A percentile compares a stretch with the other conserved stretches of the same genome.
phyloP scores from a whole-genome alignment of 2,888 invertebrate genomes.

The Taenaris catops region DNA sequence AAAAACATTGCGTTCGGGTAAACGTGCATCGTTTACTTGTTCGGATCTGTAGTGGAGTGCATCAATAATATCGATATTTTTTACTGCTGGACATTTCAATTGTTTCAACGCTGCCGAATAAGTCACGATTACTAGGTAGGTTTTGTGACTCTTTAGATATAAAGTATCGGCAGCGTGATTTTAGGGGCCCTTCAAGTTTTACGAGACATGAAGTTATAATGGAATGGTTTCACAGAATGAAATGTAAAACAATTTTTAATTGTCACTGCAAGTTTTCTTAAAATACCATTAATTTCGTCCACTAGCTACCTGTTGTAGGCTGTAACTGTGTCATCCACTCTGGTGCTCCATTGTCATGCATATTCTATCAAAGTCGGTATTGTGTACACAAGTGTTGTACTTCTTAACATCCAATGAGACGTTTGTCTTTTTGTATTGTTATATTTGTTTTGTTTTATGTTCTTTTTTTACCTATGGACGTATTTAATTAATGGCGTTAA shows the following conservation, averaged over 20 bases:
- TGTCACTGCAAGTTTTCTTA: too few species aligned
- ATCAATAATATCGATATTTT: conserved; percentile 24
- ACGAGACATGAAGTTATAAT: too few species aligned
- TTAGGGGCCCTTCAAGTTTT: too few species aligned
- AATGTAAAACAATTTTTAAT: too few species aligned
- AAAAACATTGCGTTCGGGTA: conserved; percentile 57
- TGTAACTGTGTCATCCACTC: conserved; percentile 64
- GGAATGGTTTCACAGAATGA: too few species aligned
- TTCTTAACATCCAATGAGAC: conserved; percentile 18
- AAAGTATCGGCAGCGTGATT: too few species aligned
- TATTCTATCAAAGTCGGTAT: conserved; percentile 68
- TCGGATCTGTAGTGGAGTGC: conserved; percentile 42
- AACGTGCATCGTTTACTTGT: conserved; percentile 48
- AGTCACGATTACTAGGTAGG: too few species aligned
- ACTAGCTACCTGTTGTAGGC: conserved; percentile 40
- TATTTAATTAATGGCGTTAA: too few species aligned
- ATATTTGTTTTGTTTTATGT: conserved; percentile 28
- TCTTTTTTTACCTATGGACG: neutral
- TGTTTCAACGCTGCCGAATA: too few species aligned
- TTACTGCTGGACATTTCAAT: too few species aligned
- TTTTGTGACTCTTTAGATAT: too few species aligned
- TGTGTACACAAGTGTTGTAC: conserved; percentile 68
- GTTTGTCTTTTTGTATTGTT: conserved; percentile 37
- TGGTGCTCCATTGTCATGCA: conserved; percentile 68
- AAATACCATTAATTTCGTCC: conserved; percentile 21